phyloP scores from a whole-genome alignment of 2,113 vertebrate genomes.

The Erythrolamprus reginae region DNA sequence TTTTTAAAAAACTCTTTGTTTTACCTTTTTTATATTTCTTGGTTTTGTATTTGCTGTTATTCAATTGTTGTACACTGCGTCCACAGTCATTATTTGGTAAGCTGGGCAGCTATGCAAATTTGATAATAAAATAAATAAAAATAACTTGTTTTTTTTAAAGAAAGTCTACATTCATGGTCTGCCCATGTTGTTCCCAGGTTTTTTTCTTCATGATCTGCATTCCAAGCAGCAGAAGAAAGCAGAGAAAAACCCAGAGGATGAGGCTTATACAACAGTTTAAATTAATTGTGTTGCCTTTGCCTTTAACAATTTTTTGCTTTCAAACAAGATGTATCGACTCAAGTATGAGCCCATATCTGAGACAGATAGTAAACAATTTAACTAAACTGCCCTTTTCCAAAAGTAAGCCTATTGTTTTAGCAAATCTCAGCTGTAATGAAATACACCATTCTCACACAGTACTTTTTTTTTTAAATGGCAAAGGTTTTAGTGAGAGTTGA shows the following conservation, averaged over 20 bases:
- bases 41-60: background rate
- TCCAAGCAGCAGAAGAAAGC: background rate
- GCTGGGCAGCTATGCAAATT: background rate
- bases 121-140: background rate
- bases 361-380: background rate
- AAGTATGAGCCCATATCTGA: background rate
- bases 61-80: background rate
- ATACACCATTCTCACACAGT: background rate
- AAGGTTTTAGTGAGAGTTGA: background rate
- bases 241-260: background rate
- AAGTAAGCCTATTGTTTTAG: background rate
- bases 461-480: background rate
- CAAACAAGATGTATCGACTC: background rate
- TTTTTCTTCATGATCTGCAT: background rate
- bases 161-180: background rate
- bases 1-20: too few species aligned
- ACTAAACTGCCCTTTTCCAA: background rate
- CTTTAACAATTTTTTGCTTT: background rate
- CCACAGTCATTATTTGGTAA: background rate
- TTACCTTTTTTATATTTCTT: background rate
- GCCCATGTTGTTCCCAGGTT: too few species aligned
- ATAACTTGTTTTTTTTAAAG: too few species aligned
- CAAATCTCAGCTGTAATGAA: background rate
- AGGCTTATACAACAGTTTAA: background rate
- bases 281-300: background rate